Evolutionary conservation across 30 jellyfish, hydroid and myxozoan species (phyloP), one percentile per base, ranked within the genome.

Genomic region (Pelagia noctiluca): DNA sequence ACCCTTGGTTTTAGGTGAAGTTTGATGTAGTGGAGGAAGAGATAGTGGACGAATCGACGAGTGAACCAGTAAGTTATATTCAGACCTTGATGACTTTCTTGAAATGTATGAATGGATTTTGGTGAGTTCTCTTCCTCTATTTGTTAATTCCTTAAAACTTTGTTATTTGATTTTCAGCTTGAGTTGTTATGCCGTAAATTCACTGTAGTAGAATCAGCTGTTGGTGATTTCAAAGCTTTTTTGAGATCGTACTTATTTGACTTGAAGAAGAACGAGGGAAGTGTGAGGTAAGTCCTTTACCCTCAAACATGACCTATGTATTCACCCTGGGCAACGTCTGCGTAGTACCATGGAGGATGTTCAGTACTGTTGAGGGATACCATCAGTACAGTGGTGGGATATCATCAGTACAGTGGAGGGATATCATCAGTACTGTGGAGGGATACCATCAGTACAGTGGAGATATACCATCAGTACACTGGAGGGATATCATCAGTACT

Each of bases 181-280:
- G 89, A 79, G 37, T 30, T 79, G 18, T 73, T 79, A 1, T 62
- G 89, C 35, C 89, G 80, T 19, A 79, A 63, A 48, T 79, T 79
- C 65, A 74, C 52, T 4, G 32, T 79, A 35, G 89, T 63, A 29
- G 28, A 24, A n/a, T 24, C 63, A 63, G 47, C 47, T 23, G 54
- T 23, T 25, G 63, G 71, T 13, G 89, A 79, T 31, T 57, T 79
- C 34, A 79, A 65, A 49, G 75, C 63, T 24, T 61, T 79, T 29
- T 24, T 79, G 89, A 62, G 76, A 46, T 26, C 34, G 13, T 79
- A 79, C 49, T 69, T 60, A n/a, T 29, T 25, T 19, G 77, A 66
- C 60, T 29, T 63, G 29, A 79, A 37, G 74, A 37, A 63, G 30
- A 79, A 65, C 24, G 74, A 38, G 22, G 13, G 53, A 64, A 63